Evolutionary conservation across 2,113 vertebrate species (phyloP).

Genomic region (Anhinga rufa): DNA sequence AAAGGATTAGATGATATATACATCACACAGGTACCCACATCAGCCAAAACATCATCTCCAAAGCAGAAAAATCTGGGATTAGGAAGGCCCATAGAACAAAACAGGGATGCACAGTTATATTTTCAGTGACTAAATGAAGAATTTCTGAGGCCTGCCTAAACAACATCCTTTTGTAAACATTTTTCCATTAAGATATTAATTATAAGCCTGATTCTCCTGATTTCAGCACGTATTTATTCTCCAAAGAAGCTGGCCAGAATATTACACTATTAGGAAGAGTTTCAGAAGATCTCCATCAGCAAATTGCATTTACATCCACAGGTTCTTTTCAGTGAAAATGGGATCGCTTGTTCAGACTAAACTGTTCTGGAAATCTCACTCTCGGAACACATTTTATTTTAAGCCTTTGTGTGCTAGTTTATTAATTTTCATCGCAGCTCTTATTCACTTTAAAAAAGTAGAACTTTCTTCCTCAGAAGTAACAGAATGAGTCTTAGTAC

Average conservation of each 20-base stretch:
- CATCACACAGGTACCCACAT: not conserved
- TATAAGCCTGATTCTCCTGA: not conserved
- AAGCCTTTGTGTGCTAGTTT: not conserved
- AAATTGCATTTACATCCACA: not conserved
- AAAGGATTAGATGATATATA: not conserved
- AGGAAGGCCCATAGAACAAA: not conserved
- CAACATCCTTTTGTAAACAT: not conserved
- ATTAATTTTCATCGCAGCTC: not conserved
- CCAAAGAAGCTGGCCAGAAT: not conserved
- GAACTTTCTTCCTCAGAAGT: not conserved
- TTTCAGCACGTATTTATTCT: not conserved
- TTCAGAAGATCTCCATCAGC: not conserved
- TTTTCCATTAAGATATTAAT: not conserved
- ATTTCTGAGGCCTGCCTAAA: not conserved
- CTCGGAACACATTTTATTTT: not conserved
- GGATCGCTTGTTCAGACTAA: not conserved
- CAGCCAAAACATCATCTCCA: not conserved
- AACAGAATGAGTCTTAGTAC: not conserved
- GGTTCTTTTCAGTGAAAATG: not conserved
- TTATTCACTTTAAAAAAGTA: not conserved
- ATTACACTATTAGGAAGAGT: not conserved
- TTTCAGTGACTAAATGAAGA: not conserved
- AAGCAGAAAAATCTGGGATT: not conserved
- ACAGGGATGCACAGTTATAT: not conserved
- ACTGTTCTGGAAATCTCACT: not conserved